Evolutionary conservation across 2,888 invertebrate species (phyloP).

Genomic region (Taphrorychus bicolor): DNA sequence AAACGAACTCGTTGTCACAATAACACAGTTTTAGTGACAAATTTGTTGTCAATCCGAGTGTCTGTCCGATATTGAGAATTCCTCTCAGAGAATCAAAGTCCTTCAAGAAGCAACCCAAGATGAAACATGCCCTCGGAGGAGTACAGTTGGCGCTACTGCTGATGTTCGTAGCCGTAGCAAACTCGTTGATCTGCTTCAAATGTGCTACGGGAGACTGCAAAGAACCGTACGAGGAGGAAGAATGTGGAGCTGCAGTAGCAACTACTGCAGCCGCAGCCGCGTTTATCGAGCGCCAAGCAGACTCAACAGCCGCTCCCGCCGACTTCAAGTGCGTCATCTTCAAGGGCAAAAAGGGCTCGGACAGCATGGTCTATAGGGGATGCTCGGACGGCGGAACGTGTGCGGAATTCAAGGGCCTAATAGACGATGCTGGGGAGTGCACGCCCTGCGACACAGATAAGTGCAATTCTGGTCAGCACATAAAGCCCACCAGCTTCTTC

Average conservation of each 20-base stretch:
- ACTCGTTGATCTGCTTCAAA: constrained; percentile 1
- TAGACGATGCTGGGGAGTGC: background rate
- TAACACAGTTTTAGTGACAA: background rate
- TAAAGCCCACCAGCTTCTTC: background rate
- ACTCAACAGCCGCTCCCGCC: constrained; percentile 20
- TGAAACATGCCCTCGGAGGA: background rate
- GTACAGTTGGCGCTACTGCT: background rate
- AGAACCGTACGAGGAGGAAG: background rate
- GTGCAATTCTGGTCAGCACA: background rate
- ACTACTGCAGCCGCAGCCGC: background rate
- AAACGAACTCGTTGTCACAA: background rate
- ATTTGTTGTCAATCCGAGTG: constrained; percentile 1
- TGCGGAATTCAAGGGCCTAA: background rate
- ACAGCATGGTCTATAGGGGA: background rate
- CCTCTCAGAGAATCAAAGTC: background rate
- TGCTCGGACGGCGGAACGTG: background rate
- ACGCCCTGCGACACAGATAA: background rate
- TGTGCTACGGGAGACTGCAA: background rate
- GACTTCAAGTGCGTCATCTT: background rate
- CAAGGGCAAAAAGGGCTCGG: background rate
- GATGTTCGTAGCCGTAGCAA: background rate
- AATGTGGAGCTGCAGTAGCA: background rate
- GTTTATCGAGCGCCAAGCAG: background rate
- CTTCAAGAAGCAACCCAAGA: background rate
- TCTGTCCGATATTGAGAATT: no score